These are phyloP conservation scores for Enteromius treurensis DNA, from an alignment of 2,797 vertebrate species.

Conservation along the genomic window DNA sequence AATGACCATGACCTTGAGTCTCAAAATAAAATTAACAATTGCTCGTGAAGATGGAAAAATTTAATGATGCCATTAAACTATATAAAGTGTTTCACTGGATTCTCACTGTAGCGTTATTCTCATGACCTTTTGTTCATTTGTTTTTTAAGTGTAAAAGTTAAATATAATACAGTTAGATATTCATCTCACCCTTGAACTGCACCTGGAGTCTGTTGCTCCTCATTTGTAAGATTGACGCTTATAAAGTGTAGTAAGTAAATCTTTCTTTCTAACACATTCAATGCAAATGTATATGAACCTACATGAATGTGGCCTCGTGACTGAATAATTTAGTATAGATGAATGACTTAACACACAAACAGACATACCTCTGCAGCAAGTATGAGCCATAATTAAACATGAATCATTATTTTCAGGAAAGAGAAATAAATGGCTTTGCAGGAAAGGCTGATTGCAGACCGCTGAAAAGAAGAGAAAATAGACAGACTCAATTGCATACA, in stretches of 20 bases:
- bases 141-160: background rate
- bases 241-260: slow-evolving; percentile 8
- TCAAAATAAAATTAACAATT: slow-evolving; percentile 24
- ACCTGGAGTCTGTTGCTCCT: background rate
- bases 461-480: slow-evolving; percentile 24
- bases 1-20: slow-evolving; percentile 17
- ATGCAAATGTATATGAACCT: background rate
- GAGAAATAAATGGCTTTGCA: slow-evolving; percentile 56
- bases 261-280: background rate
- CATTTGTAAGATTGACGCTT: background rate
- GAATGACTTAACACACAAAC: slow-evolving; percentile 9
- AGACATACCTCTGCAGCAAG: slow-evolving; percentile 54
- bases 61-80: slow-evolving; percentile 23
- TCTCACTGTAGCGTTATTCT: background rate
- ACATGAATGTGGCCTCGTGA: background rate
- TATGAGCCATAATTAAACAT: slow-evolving; percentile 66
- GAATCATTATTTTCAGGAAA: slow-evolving; percentile 66
- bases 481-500: background rate
- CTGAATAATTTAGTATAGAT: background rate
- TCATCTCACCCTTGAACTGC: background rate
- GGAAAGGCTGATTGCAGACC: slow-evolving; percentile 56
- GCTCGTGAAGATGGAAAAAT: slow-evolving; percentile 5
- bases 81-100: background rate
- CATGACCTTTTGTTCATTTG: background rate
- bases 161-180: background rate